A percentile compares a stretch with the other conserved stretches of the same genome.
phyloP scores from a whole-genome alignment of 2,888 invertebrate species.

The Nasonovia ribisnigri region DNA sequence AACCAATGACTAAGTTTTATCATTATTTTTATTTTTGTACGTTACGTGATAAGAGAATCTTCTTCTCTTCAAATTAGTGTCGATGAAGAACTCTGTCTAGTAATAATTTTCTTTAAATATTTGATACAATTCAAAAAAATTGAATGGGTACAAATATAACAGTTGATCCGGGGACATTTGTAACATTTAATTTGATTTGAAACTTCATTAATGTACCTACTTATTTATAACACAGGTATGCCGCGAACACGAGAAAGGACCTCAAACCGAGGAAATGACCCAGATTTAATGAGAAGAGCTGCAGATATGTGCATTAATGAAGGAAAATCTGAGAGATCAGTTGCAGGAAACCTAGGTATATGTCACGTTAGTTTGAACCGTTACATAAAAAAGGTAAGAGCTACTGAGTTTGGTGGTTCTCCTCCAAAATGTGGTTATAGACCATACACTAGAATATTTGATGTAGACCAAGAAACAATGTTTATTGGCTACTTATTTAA shows the following conservation, averaged over 20 bases:
- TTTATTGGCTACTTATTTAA: too few relatives aligned
- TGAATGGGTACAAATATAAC: too few relatives aligned
- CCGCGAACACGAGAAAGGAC: not conserved
- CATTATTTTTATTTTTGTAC: not conserved
- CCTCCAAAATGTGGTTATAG: not conserved
- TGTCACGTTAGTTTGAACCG: not conserved
- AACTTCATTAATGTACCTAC: not conserved
- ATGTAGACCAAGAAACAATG: not conserved
- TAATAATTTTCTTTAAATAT: not conserved
- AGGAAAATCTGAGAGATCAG: not conserved
- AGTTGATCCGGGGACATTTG: too few relatives aligned
- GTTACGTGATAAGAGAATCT: not conserved
- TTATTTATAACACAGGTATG: not conserved
- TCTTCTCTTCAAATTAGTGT: too few relatives aligned
- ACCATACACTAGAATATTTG: slow-evolving; percentile 16
- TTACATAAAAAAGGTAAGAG: not conserved
- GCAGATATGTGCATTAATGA: slow-evolving; percentile 17
- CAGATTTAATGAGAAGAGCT: not conserved
- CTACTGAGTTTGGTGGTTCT: not conserved
- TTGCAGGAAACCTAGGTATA: not conserved
- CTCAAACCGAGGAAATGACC: not conserved
- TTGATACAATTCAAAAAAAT: not conserved
- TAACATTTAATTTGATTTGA: not conserved
- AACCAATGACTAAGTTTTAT: not conserved
- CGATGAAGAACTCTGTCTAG: not conserved